Percentiles rank a stretch among this genome's conserved stretches.
Evolutionary conservation across 2,888 invertebrate species (phyloP).

Genomic region (Nasonovia ribisnigri): DNA sequence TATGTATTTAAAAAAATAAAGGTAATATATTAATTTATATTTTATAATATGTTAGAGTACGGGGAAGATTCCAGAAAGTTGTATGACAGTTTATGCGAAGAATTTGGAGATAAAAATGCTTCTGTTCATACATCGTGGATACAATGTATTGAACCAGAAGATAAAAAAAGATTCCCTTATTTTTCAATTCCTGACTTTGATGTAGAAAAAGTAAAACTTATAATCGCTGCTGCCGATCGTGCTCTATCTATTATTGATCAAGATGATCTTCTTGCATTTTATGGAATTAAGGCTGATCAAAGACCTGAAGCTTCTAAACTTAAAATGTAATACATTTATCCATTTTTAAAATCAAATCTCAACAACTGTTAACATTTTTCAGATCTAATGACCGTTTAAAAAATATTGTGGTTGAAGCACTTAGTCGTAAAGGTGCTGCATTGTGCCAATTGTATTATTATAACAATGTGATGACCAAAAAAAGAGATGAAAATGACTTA

Average conservation of each 20-base stretch:
- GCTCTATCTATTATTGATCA: slow-evolving; percentile 82
- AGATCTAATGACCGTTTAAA: slow-evolving; percentile 90
- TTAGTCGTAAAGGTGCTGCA: slow-evolving; percentile 82
- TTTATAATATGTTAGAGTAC: slow-evolving; percentile 26
- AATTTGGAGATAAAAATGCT: slow-evolving; percentile 53
- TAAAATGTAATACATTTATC: slow-evolving; percentile 77
- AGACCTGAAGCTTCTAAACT: slow-evolving; percentile 85
- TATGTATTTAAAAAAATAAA: neutral
- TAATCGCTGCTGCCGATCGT: slow-evolving; percentile 74
- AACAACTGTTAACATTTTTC: slow-evolving; percentile 66
- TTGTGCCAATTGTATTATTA: slow-evolving; percentile 75
- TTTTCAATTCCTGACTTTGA: slow-evolving; percentile 15
- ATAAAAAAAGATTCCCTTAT: slow-evolving; percentile 53
- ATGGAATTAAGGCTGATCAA: slow-evolving; percentile 88
- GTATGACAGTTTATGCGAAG: slow-evolving; percentile 33
- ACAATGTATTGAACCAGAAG: slow-evolving; percentile 60
- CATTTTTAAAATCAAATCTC: slow-evolving; percentile 21
- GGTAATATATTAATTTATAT: neutral
- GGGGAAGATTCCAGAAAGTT: neutral
- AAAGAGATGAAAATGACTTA: slow-evolving; percentile 68
- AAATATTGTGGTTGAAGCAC: slow-evolving; percentile 82
- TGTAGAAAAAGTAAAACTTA: slow-evolving; percentile 40
- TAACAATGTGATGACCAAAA: slow-evolving; percentile 70
- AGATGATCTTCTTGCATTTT: slow-evolving; percentile 82
- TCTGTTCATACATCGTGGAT: slow-evolving; percentile 56